A percentile compares a stretch with the other conserved stretches of the same genome.
Conservation (phyloP, 2,113 vertebrate species). For the Pelecanus crispus region DNA sequence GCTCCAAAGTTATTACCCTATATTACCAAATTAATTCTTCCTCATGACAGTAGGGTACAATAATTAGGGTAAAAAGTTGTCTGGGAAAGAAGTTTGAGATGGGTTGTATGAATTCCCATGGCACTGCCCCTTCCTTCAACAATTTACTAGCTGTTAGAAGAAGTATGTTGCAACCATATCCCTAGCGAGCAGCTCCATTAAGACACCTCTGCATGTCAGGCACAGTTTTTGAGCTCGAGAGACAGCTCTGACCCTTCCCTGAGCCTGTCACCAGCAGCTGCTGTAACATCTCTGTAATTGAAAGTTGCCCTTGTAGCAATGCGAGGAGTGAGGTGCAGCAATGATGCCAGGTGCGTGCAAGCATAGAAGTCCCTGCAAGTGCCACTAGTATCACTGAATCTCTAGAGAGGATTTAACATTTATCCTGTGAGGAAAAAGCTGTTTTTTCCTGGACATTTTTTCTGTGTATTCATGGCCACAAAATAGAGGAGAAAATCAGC, state of each 20-base stretch:
- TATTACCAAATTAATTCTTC: not conserved
- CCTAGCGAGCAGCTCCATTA: not conserved
- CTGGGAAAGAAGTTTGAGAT: not conserved
- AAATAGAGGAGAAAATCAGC: not conserved
- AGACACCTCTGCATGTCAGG: not conserved
- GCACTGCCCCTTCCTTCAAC: not conserved
- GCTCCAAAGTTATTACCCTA: not conserved
- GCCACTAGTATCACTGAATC: not conserved
- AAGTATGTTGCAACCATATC: not conserved
- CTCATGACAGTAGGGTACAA: not conserved
- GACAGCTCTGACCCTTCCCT: not conserved
- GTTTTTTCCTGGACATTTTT: not conserved
- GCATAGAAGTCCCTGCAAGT: not conserved
- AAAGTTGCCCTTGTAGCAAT: constrained; percentile 8
- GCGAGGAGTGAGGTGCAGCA: not conserved
- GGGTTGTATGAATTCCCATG: not conserved
- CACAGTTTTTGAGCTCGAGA: not conserved
- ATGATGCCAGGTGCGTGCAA: not conserved
- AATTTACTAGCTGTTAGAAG: not conserved
- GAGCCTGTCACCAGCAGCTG: not conserved
- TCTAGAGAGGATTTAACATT: not conserved
- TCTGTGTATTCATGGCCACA: not conserved
- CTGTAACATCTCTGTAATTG: not conserved
- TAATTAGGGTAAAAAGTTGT: not conserved
- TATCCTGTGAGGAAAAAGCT: not conserved